Evolutionary conservation across 2,797 vertebrate species (phyloP).

Genomic region (Coranthus polyacanthus): DNA sequence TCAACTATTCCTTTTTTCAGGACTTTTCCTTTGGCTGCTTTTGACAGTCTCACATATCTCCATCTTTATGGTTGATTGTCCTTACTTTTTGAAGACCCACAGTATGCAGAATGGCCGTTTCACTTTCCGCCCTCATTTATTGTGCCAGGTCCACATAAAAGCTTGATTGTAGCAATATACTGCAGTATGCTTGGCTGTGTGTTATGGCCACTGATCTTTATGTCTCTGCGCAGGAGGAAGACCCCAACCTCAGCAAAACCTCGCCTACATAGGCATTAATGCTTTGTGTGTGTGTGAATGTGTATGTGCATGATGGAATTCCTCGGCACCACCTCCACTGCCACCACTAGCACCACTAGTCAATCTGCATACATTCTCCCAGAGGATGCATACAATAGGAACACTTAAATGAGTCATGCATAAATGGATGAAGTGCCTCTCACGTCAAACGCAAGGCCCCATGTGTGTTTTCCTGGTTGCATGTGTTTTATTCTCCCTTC

Average conservation of each 20-base stretch:
- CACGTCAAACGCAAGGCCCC: slow-evolving; percentile 33
- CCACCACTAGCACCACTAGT: slow-evolving; percentile 42
- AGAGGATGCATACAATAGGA: slow-evolving; percentile 67
- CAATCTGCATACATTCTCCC: slow-evolving; percentile 71
- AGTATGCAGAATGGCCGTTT: slow-evolving; percentile 66
- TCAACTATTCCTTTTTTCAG: slow-evolving; percentile 1
- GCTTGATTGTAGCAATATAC: slow-evolving; percentile 75
- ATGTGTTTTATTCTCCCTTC: slow-evolving; percentile 63
- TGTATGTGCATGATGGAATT: slow-evolving; percentile 22
- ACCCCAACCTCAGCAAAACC: slow-evolving; percentile 74
- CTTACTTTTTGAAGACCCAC: slow-evolving; percentile 57
- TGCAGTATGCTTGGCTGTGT: slow-evolving; percentile 76
- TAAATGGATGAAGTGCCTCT: slow-evolving; percentile 72
- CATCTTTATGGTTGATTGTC: slow-evolving; percentile 51
- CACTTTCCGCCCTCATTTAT: slow-evolving; percentile 61
- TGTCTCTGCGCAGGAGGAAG: slow-evolving; percentile 68
- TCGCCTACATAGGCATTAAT: slow-evolving; percentile 46
- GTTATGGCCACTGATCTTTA: slow-evolving; percentile 77
- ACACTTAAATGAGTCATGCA: slow-evolving; percentile 77
- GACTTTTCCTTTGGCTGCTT: slow-evolving; percentile 23
- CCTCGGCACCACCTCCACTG: slow-evolving; percentile 10
- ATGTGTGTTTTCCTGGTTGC: slow-evolving; percentile 57
- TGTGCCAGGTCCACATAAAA: slow-evolving; percentile 75
- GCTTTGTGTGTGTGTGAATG: slow-evolving; percentile 23
- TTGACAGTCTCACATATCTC: slow-evolving; percentile 48